Base-by-base conservation (phyloP, 2,888 invertebrate genomes). In the Cheilosia grossa region DNA sequence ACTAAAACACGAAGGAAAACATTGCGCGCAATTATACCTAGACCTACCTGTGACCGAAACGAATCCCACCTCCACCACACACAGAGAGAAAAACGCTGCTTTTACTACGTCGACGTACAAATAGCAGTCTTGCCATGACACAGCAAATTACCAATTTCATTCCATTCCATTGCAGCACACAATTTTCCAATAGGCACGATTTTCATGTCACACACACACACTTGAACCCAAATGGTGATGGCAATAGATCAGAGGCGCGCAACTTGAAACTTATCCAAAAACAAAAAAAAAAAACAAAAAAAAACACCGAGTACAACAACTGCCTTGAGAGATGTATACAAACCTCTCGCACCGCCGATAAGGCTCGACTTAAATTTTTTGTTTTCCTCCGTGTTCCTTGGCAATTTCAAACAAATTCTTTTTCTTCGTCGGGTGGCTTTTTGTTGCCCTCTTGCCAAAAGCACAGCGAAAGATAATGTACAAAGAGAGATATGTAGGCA, bases 171-270 rank as follows among this genome's bases (percentile, higher is more conserved):
- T 58, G 70, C 64, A 58, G 74, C 69, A 75, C 81, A 81, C 74
- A 75, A 75, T 85, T 81, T 81, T 81, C 77, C 81, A 85, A 72
- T 85, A 85, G 75, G 81, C 85, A 85, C 85, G 85, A 85, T 72
- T 85, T 85, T 63, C 72, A 77, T 85, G 85, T 85, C 61, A 21
- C 81, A 59, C 75, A 66, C 74, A 80, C 53, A 59, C 37, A 59
- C 67, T 56, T 61, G 44, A 49, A 51, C 51, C 63, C 56, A 59
- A 47, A 37, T 79, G 56, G 51, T 44, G 75, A 70, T 61, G 69
- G 85, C 63, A 81, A 85, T 85, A 81, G 85, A 81, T 85, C 81
- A 81, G 42, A 19, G 70, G 74, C 64, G 42, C 53, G 58, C 59
- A 69, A 59, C 73, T 79, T 54, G 42, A 54, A 30, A 44, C 72